Evolutionary conservation across 2,888 invertebrate genomes (phyloP).

Genomic region (Orthosia incerta): DNA sequence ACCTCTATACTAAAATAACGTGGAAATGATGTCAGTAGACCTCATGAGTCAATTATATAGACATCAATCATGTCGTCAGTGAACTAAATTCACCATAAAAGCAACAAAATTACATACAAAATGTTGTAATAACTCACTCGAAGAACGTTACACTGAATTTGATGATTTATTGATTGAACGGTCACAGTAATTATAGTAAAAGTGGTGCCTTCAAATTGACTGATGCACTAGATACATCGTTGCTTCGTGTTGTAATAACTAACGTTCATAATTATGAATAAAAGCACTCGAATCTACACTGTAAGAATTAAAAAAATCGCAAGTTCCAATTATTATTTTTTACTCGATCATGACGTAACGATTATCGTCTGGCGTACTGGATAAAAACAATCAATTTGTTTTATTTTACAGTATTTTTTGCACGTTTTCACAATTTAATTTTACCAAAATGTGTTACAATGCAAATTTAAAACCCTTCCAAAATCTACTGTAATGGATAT

Average conservation of each 20-base stretch:
- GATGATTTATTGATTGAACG: constrained; percentile 5
- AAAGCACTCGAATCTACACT: too few relatives aligned
- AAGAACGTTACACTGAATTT: background rate
- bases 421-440: too few relatives aligned
- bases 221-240: background rate
- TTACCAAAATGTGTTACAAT: too few relatives aligned
- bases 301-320: too few relatives aligned
- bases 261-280: background rate
- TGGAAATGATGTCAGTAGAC: constrained; percentile 19
- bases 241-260: background rate
- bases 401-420: too few relatives aligned
- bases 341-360: too few relatives aligned
- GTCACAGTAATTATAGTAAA: background rate
- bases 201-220: background rate
- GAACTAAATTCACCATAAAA: constrained; percentile 22
- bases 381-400: too few relatives aligned
- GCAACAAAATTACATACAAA: constrained; percentile 15
- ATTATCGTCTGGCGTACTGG: too few relatives aligned
- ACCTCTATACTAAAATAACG: background rate
- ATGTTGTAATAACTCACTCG: background rate
- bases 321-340: too few relatives aligned
- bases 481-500: too few relatives aligned
- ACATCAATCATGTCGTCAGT: constrained; percentile 36
- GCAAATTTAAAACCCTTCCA: too few relatives aligned
- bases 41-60: constrained; percentile 6